Evolutionary conservation across 1,140 invertebrate genomes (phyloP).

Genomic region (Musca vetustissima): DNA sequence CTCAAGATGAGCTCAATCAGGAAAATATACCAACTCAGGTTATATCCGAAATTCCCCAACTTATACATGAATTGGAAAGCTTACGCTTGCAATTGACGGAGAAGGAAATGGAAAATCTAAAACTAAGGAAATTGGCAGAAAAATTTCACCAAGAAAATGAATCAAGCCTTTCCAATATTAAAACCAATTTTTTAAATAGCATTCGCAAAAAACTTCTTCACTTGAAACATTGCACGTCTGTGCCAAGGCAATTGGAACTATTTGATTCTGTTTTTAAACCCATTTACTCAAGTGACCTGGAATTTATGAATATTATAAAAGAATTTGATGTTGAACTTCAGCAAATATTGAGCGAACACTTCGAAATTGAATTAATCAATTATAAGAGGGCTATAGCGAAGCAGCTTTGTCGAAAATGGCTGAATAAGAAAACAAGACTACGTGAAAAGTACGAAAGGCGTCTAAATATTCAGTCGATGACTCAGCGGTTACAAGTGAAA

Average conservation of each 20-base stretch:
- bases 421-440: constrained; percentile 10
- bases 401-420: constrained; percentile 12
- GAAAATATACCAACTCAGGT: background rate
- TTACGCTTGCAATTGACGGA: constrained; percentile 24
- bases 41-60: constrained; percentile 9
- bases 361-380: constrained; percentile 18
- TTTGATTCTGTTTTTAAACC: constrained; percentile 10
- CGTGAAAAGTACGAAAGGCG: constrained; percentile 24
- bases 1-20: background rate
- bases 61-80: constrained; percentile 12
- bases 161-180: background rate
- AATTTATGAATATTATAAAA: constrained; percentile 21
- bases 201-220: constrained; percentile 19
- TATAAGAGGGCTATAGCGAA: constrained; percentile 2
- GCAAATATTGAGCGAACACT: constrained; percentile 10
- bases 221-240: background rate
- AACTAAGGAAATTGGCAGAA: constrained; percentile 10
- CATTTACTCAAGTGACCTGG: constrained; percentile 9
- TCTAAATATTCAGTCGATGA: constrained; percentile 10
- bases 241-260: background rate
- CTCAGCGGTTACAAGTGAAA: constrained; percentile 24
- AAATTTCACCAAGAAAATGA: constrained; percentile 1
- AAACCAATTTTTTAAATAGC: constrained; percentile 10
- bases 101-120: constrained; percentile 27
- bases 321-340: constrained; percentile 11